Base-by-base conservation (phyloP, 2,797 vertebrate genomes). In the Champsocephalus gunnari region DNA sequence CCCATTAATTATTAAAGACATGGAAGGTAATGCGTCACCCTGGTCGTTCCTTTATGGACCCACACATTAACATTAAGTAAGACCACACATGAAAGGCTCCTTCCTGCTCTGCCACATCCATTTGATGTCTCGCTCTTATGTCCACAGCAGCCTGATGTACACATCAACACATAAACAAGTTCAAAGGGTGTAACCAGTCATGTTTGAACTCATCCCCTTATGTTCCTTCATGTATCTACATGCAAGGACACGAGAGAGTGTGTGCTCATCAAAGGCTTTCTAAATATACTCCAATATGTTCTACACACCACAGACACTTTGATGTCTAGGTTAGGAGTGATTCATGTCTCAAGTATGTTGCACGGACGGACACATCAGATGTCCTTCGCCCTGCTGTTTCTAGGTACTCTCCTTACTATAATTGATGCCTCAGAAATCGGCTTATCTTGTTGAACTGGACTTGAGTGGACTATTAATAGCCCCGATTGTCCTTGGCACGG, bases 251-350 rank as follows among this genome's bases (percentile, higher is more conserved):
- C 48, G 32, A 75, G 53, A 79, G 54, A 59, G 59, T 59, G 75
- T 48, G 71, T 9, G 53, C 41, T 71, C 71, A 84, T 91, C 80
- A 91, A 87, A 90, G 84, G 16, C 21, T 60, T 61, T 65, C n/a
- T 64, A 45, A 79, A 73, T 49, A 54, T 59, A 83, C 66, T 77
- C 47, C 10, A 53, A 21, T 62, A 19, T 62, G 65, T 61, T 69
- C 50, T 70, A 67, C 59, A 67, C 70, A 82, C 61, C 19, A 77
- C 34, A 69, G 65, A 69, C 19, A 61, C 83, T 86, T 81, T 88
- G 83, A 88, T 79, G 71, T 76, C 32, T 70, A 73, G 45, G 81
- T 72, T 13, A 75, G 19, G 11, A 16, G 70, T 58, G 50, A 73
- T 78, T 67, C 3, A 66, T 67, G 44, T 45, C 6, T 54, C 14